These are phyloP conservation scores for Troglohyphantes excavatus DNA, from an alignment of 2,888 invertebrate genomes.

Conservation along the genomic window DNA sequence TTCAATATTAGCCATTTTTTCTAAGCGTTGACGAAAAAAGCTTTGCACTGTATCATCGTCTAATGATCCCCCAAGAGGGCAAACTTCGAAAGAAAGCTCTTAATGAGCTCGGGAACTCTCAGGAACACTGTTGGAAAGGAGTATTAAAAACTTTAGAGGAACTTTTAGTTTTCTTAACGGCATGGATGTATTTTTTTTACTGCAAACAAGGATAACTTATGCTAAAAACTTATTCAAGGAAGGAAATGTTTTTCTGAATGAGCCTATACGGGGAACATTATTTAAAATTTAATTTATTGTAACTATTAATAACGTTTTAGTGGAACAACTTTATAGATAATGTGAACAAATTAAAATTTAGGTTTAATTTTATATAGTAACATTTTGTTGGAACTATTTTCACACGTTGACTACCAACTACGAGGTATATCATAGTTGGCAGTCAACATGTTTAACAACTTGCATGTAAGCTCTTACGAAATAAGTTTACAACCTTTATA, in stretches of 20 bases:
- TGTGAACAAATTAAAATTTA: too few relatives aligned
- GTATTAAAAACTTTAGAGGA: neutral
- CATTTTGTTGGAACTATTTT: too few relatives aligned
- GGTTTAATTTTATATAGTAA: too few relatives aligned
- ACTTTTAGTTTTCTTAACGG: neutral
- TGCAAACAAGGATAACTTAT: neutral
- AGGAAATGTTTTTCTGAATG: neutral
- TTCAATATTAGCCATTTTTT: conserved; percentile 9
- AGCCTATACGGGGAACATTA: too few relatives aligned
- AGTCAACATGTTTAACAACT: too few relatives aligned
- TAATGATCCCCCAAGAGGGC: conserved; percentile 4
- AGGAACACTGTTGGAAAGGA: neutral
- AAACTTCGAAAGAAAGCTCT: conserved; percentile 1
- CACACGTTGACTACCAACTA: too few relatives aligned
- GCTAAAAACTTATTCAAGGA: neutral
- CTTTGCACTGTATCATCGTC: neutral
- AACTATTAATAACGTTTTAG: too few relatives aligned
- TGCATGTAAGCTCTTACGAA: too few relatives aligned
- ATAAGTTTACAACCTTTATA: too few relatives aligned
- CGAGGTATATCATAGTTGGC: too few relatives aligned
- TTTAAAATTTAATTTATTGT: too few relatives aligned
- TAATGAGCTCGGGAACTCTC: conserved; percentile 1
- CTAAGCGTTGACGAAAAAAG: neutral
- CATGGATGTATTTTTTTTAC: neutral
- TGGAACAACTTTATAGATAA: too few relatives aligned